These are phyloP conservation scores for Uropetala carovei DNA, from an alignment of 2,888 invertebrate genomes.

Conservation along the genomic window DNA sequence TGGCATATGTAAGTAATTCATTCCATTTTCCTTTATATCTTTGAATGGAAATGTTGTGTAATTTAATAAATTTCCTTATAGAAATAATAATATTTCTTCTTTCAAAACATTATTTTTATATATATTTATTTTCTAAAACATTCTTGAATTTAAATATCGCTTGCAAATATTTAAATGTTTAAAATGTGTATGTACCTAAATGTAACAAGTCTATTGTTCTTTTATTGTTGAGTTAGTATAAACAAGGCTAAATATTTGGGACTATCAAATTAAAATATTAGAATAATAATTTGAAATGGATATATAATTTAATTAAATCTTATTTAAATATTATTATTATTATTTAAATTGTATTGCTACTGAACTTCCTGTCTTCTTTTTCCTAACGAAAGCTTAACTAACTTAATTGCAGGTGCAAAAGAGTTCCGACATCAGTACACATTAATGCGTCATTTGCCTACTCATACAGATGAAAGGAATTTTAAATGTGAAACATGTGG, in stretches of 20 bases:
- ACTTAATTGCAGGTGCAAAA: constrained; percentile 79
- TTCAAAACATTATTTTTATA: no score
- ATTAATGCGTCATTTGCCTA: constrained; percentile 85
- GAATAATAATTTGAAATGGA: background rate
- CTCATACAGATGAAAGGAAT: constrained; percentile 87
- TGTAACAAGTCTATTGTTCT: no score
- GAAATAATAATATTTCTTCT: no score
- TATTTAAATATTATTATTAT: no score
- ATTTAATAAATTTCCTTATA: no score
- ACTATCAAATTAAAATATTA: background rate
- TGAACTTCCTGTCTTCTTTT: background rate
- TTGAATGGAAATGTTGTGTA: no score
- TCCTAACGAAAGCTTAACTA: background rate
- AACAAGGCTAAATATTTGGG: no score
- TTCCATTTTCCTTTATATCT: background rate
- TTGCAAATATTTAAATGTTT: no score
- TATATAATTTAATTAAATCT: background rate
- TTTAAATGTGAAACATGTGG: constrained; percentile 85
- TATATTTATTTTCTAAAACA: no score
- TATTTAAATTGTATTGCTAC: background rate
- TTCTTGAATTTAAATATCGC: no score
- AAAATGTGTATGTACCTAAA: no score
- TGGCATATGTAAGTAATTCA: constrained; percentile 81
- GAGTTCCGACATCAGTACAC: constrained; percentile 88
- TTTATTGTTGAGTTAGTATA: no score